Conservation (phyloP, 2,888 invertebrate genomes). For the Anorthoa munda region DNA sequence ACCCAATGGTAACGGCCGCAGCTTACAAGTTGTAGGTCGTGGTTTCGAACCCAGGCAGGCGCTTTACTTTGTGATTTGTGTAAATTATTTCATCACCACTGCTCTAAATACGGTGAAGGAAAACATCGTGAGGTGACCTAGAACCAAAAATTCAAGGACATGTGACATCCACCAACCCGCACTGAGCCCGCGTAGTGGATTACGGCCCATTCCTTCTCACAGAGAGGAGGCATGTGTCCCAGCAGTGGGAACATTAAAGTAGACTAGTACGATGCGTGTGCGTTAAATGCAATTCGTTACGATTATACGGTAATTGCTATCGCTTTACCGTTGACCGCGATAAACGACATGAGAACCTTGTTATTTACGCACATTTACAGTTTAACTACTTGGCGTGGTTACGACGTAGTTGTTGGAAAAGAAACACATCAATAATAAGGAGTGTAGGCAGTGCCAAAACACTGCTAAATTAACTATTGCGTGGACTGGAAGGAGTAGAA, state of each 20-base stretch:
- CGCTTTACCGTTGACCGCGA: slow-evolving; percentile 37
- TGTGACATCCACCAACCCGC: too few species aligned
- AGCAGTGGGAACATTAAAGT: neutral
- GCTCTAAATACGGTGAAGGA: too few species aligned
- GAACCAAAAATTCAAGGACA: too few species aligned
- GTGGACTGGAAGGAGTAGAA: neutral
- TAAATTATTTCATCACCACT: too few species aligned
- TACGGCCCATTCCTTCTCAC: too few species aligned
- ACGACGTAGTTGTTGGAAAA: slow-evolving; percentile 17
- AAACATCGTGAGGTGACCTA: too few species aligned
- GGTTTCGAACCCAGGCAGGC: too few species aligned
- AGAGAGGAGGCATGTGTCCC: too few species aligned
- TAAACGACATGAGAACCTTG: slow-evolving; percentile 36
- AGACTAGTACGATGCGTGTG: slow-evolving; percentile 4
- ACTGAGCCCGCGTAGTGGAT: too few species aligned
- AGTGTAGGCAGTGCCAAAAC: slow-evolving; percentile 19
- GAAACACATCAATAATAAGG: slow-evolving; percentile 7
- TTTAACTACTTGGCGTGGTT: slow-evolving; percentile 20
- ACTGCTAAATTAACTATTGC: neutral
- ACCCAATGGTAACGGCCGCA: too few species aligned
- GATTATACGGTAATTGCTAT: slow-evolving; percentile 18
- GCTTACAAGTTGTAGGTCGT: too few species aligned
- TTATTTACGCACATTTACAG: slow-evolving; percentile 19
- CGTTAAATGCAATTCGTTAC: slow-evolving; percentile 26
- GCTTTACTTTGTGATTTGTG: too few species aligned